Evolutionary conservation across 1,140 invertebrate genomes (phyloP).

Genomic region (Scaptomyza montana): DNA sequence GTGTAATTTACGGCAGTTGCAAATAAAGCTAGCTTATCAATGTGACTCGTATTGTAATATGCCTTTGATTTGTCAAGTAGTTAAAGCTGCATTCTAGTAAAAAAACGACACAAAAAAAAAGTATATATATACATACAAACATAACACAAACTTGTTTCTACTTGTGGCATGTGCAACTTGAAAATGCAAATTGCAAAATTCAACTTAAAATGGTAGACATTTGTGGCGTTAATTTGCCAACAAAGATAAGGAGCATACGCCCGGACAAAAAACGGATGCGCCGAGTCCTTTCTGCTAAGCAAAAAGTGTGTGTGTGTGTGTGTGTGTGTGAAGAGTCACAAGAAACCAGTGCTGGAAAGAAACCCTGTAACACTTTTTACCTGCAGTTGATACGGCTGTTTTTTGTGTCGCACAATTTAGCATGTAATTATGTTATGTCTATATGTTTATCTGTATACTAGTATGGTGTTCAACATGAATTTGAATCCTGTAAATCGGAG

Average conservation of each 20-base stretch:
- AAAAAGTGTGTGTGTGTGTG: neutral
- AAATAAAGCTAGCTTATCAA: neutral
- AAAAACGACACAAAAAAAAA: too few relatives aligned
- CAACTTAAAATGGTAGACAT: conserved; percentile 24
- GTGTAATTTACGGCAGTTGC: neutral
- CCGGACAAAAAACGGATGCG: conserved; percentile 3
- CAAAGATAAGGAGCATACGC: conserved; percentile 36
- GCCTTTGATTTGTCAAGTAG: neutral
- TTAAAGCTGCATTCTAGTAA: conserved; percentile 5
- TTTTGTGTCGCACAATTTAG: conserved; percentile 70
- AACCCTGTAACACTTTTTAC: neutral
- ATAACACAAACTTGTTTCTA: too few relatives aligned
- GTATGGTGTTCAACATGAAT: neutral
- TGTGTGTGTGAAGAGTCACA: too few relatives aligned
- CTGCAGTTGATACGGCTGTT: conserved; percentile 36
- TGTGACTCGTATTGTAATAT: too few relatives aligned
- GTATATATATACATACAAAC: too few relatives aligned
- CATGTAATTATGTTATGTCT: conserved; percentile 63
- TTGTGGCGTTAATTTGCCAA: conserved; percentile 47
- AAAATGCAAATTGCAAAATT: neutral
- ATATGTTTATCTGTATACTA: neutral
- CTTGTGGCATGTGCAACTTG: too few relatives aligned
- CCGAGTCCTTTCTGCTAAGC: neutral
- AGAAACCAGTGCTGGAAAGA: neutral
- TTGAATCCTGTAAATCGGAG: conserved; percentile 17